Evolutionary conservation across 2,113 vertebrate species (phyloP).

Genomic region (Eublepharis macularius): DNA sequence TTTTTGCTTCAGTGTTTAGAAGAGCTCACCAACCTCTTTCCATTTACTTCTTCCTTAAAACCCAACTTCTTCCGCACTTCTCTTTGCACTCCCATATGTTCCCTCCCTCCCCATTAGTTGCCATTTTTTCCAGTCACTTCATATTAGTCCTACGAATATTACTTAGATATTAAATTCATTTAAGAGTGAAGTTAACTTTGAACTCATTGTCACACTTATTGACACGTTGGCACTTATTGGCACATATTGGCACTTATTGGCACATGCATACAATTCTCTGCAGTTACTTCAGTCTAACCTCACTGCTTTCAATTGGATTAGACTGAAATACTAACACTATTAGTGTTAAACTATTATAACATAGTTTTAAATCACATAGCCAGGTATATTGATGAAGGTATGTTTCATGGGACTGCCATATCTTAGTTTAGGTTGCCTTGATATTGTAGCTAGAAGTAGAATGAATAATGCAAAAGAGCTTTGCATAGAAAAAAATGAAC

Average conservation of each 20-base stretch:
- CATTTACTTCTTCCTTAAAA: neutral
- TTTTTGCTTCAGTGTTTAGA: too few species aligned
- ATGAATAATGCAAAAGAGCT: slow-evolving; percentile 34
- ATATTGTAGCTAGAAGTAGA: slow-evolving; percentile 30
- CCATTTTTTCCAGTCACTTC: neutral
- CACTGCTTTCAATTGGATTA: too few species aligned
- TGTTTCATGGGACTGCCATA: neutral
- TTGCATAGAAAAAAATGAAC: slow-evolving; percentile 13
- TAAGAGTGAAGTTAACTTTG: neutral
- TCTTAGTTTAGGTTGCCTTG: neutral
- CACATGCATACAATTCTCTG: too few species aligned
- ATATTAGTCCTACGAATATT: neutral
- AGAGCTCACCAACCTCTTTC: neutral
- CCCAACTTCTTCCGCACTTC: neutral
- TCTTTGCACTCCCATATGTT: neutral
- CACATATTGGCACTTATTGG: too few species aligned
- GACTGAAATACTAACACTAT: too few species aligned
- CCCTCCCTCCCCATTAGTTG: neutral
- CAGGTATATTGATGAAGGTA: neutral
- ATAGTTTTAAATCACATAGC: neutral
- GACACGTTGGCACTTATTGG: neutral
- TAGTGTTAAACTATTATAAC: neutral
- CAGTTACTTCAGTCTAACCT: too few species aligned
- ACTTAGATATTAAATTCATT: neutral
- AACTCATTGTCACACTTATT: neutral